Base-by-base conservation (phyloP, 2,888 invertebrate species). In the Stenodera caucasica region DNA sequence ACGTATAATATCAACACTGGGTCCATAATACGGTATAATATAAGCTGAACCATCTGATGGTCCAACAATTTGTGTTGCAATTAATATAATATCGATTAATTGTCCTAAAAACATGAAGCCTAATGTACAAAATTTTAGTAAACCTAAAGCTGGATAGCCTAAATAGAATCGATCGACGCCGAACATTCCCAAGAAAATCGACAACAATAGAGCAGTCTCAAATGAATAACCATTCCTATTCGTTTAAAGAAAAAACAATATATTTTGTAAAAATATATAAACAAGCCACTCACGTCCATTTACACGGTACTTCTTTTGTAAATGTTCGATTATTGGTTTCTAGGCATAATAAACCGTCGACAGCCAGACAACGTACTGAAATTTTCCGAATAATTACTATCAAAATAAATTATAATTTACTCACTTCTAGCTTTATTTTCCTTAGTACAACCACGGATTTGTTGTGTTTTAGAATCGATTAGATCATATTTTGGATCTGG, bases 51-150 rank as follows among this genome's bases (percentile, higher is more conserved):
- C 96, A 84, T 98, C 98, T 0, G 96, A 91, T 51, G 98, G 98
- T 0, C 92, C 92, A 3, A 98, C 92, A 55, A 93, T 90, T 85
- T 96, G 95, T 50, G 94, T 90, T n/a, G 95, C 93, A 75, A 96
- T 98, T 21, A 98, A 84, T 73, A 99, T 90, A 49, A 99, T 92
- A 81, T 99, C 99, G 63, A 96, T 83, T 30, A 99, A 83, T 80
- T 98, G 98, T 53, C 97, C 94, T 30, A 99, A 83, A 76, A 98
- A 96, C 87, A 98, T 91, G 77, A 98, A 98, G 14, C 98, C 98
- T 57, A 98, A 82, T 0, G 98, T 98, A 77, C 96, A 95, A 66
- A 98, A 86, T 80, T 99, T 98, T 26, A 97, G 88, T 63, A 98
- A 81, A 0, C 98, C 98, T 68, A 98, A 88, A 0, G 96, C 98